Conservation (phyloP, 2,888 invertebrate species). For the Heliconius cydno region DNA sequence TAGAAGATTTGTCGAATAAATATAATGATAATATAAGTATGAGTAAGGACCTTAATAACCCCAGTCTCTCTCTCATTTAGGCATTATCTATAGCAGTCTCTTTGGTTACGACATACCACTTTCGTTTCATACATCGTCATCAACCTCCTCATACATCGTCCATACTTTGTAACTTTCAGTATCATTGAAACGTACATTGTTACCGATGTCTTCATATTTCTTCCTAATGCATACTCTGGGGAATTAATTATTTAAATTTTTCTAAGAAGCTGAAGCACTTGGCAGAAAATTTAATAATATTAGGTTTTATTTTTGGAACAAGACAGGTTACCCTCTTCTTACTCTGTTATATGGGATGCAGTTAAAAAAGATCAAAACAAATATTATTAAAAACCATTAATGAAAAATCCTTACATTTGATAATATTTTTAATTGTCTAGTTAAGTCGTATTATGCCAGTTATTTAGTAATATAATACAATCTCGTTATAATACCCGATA, state of each 20-base stretch:
- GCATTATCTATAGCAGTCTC: background rate
- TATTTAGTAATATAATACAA: conserved; percentile 1
- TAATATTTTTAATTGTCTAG: background rate
- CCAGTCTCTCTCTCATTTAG: background rate
- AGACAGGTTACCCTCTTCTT: too few species aligned
- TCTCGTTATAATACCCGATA: conserved; percentile 14
- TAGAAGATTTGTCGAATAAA: background rate
- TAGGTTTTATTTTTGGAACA: too few species aligned
- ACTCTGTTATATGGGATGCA: too few species aligned
- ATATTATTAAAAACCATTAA: background rate
- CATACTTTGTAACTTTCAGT: background rate
- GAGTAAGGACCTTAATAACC: too few species aligned
- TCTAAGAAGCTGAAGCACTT: too few species aligned
- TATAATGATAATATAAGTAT: too few species aligned
- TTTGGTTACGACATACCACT: conserved; percentile 1
- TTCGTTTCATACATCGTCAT: background rate
- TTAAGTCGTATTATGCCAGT: background rate
- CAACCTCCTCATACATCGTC: background rate
- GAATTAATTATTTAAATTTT: too few species aligned
- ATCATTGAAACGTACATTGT: background rate
- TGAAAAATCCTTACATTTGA: background rate
- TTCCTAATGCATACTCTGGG: background rate
- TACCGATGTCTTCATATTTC: background rate
- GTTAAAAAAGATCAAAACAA: background rate
- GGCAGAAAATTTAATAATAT: too few species aligned